Conservation (phyloP, 2,113 vertebrate species). For the Erythrocercus mccallii region DNA sequence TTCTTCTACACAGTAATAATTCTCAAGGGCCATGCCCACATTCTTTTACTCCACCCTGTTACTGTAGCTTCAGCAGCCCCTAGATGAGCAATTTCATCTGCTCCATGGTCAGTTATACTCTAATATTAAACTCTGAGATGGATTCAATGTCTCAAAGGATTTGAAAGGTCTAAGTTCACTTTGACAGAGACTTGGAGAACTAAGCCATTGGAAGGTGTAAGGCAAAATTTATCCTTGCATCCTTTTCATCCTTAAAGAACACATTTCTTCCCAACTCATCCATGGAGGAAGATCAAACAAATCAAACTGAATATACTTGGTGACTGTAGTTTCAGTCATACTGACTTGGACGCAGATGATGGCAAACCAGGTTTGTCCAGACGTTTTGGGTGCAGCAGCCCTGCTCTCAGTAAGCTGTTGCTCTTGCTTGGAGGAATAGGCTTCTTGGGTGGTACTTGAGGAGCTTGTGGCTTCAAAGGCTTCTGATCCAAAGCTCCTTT, state of each 20-base stretch:
- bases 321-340: not conserved
- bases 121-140: not conserved
- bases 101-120: not conserved
- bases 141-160: not conserved
- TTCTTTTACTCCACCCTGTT: not conserved
- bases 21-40: not conserved
- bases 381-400: conserved; percentile 78
- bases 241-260: not conserved
- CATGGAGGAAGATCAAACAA: not conserved
- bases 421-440: conserved; percentile 83
- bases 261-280: not conserved
- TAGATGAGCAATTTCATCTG: not conserved
- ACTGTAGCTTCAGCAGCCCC: not conserved
- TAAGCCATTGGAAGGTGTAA: not conserved
- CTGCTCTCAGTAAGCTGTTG: conserved; percentile 71
- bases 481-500: conserved; percentile 79
- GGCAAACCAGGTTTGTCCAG: conserved; percentile 86
- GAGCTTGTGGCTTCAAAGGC: conserved; percentile 86
- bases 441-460: conserved; percentile 92
- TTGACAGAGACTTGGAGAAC: not conserved
- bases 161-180: not conserved
- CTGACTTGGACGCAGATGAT: conserved; percentile 80
- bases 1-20: not conserved
- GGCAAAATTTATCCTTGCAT: not conserved
- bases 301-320: not conserved